Evolutionary conservation across 2,888 invertebrate species (phyloP), one percentile per base, ranked within the genome.

Genomic region (Pseudanteris insignis): DNA sequence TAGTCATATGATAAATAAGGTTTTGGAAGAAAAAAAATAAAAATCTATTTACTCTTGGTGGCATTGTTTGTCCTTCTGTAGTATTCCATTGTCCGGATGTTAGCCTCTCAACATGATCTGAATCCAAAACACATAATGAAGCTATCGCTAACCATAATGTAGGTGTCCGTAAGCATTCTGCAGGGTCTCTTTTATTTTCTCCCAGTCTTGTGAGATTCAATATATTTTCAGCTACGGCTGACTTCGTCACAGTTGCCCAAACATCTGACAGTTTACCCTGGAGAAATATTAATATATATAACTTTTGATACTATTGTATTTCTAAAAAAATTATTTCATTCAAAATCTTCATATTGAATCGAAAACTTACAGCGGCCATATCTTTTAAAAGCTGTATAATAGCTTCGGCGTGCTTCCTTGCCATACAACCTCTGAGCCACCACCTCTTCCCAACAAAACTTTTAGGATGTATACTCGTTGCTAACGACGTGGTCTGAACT

Each of bases 131-230:
- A 79, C 96, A 95, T 8, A 98, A 85, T 1, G 97, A 92, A 0
- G 96, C 94, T 41, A 98, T 81, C 0, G 96, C 91, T 68, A 96
- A 81, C 98, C 98, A 98, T 43, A 96, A 83, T 0, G 91, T 89
- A 1, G 95, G 91, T 18, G 89, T 88, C 68, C 89, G 87, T 33
- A 96, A 83, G 78, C 96, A 96, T 64, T 88, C 86, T 33, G 85
- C 85, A 0, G 92, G 92, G 5, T 84, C 83, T 38, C 95, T 85
- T 65, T 89, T 88, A 10, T 83, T 82, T 70, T 95, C 94, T 57
- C 87, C 86, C 47, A 95, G 80, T 68, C 90, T 88, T 0, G 94
- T 93, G 40, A 96, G 82, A 73, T 90, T 89, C 24, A 93, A 78
- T 65, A 95, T 91, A 68, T 92, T 91, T 74, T 90, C 90, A 0